Evolutionary conservation across 1,140 invertebrate species (phyloP), one percentile per base, ranked within the genome.

Genomic region (Pseudomyrmex sp.): DNA sequence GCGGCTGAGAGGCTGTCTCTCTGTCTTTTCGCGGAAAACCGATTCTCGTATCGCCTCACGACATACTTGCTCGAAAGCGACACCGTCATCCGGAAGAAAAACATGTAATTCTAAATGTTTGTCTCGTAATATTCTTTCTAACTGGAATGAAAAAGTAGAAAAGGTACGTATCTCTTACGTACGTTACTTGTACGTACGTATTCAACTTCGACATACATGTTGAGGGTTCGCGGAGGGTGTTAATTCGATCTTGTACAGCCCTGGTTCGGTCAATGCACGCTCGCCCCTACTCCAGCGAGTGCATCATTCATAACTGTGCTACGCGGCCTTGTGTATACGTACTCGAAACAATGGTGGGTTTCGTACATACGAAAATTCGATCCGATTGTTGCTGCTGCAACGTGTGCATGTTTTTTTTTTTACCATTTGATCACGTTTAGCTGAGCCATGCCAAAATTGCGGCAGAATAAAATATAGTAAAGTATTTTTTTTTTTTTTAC

Each of bases 271-370:
- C 82, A 68, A 72, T 79, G 75, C 65, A 58, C 63, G 56, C 58
- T 72, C 46, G n/a, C 83, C 83, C 83, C 83, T 70, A 65, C n/a
- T 56, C 35, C 35, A 35, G 83, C 84, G 82, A 88, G 82, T 88
- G 84, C 89, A 90, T 90, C 92, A 93, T 93, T 93, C 92, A 92
- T 93, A 92, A 92, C 90, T 88, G 87, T 82, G 74, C 82, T 26
- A 77, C 70, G 44, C 82, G 82, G 65, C 84, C 79, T 83, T 84
- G 70, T 35, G 35, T 5, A 35, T 35, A 35, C 7, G 5, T 63
- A 84, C 72, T 52, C 72, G 54, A 65, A 59, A 62, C 59, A 68
- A 84, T 35, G 35, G 35, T 35, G 35, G 35, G 35, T 35, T 5
- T 80, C 46, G 76, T 18, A 54, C 54, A 54, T 82, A 75, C 61